Base-by-base conservation (phyloP, 2,888 invertebrate species). In the Gibbula magus region DNA sequence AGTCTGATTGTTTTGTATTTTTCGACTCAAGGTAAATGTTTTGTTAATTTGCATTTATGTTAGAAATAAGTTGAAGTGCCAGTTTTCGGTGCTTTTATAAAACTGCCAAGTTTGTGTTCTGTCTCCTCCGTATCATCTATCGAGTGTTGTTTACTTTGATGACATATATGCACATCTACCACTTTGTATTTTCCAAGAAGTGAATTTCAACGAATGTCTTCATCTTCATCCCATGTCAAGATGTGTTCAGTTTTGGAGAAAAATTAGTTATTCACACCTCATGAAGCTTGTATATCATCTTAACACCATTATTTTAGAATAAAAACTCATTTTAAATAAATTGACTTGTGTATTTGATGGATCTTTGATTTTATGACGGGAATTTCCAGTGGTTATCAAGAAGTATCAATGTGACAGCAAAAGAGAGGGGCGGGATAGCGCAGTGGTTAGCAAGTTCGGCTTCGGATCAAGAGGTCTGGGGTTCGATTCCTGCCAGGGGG, bases 261-360 rank as follows among this genome's bases (percentile, higher is more conserved):
- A 25, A 25, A 61, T 29, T 18, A 29, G 25, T 29, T 61, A 25
- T 61, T 61, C 61, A 61, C 61, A 25, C 25, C 25, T 29, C 61
- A 61, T 29, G 16, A 61, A 61, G 61, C 61, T 61, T 61, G 61
- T 61, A 54, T 54, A 61, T 29, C 61, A 61, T 29, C 61, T 25
- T 61, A 25, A 61, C 29, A 61, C 61, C 61, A 61, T 61, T 61
- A 25, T 61, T 61, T 61, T 61, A 61, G 61, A 61, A 61, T 61
- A 61, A 61, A n/a, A 61, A 61, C 25, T 61, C 61, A 61, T 61
- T 61, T 61, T 16, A 61, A 61, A 61, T 25, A n/a, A 61, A 61
- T 8, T 1, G 22, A 16, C 25, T 29, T 61, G 1, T 61, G 16
- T 10, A 4, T 25, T 61, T 25, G 61, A 29, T 61, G 25, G 20